Percentiles rank a stretch among this genome's conserved stretches.
These are phyloP conservation scores for Pluvianellus socialis DNA, from an alignment of 2,113 vertebrate genomes.

Conservation along the genomic window DNA sequence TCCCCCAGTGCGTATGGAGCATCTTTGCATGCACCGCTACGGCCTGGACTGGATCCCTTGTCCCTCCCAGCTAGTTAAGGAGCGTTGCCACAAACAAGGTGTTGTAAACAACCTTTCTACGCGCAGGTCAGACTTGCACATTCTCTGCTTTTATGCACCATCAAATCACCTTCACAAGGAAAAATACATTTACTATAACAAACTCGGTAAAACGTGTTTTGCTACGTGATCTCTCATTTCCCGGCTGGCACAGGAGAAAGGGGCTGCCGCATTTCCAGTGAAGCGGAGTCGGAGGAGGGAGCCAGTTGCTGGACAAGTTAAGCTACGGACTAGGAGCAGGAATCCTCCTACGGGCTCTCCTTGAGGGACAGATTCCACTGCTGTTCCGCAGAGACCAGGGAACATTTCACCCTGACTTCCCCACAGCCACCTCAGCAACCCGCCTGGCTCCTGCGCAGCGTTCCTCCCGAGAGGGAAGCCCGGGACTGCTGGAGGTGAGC, in stretches of 20 bases:
- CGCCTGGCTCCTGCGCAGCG: background rate
- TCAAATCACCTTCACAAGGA: background rate
- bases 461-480: background rate
- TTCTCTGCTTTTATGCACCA: background rate
- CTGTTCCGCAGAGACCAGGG: background rate
- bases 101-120: background rate
- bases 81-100: background rate
- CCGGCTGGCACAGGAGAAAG: background rate
- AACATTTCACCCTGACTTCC: background rate
- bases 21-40: background rate
- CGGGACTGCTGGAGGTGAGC: background rate
- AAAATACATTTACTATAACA: background rate
- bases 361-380: background rate
- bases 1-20: background rate
- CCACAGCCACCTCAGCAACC: background rate
- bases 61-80: background rate
- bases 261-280: background rate
- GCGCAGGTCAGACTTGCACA: fast-evolving
- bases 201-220: too few species aligned
- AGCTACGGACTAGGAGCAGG: background rate
- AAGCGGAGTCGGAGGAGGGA: fast-evolving
- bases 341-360: background rate
- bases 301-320: background rate
- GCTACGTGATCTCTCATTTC: background rate
- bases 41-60: fast-evolving